Evolutionary conservation across 2,797 vertebrate species (phyloP).

Genomic region (Nyctibius grandis): DNA sequence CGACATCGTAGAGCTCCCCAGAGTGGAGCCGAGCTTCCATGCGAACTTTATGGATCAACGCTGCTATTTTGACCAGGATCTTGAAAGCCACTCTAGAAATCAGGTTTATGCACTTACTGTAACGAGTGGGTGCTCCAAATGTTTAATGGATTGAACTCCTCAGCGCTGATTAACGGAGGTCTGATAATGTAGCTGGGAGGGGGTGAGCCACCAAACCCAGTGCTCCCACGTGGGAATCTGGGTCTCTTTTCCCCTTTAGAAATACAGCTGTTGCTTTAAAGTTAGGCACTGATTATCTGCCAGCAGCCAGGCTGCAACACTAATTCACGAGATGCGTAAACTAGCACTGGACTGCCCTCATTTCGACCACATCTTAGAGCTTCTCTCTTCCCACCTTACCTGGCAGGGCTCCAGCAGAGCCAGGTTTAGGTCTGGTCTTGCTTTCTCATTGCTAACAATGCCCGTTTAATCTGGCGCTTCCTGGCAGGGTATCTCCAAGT

Average conservation of each 20-base stretch:
- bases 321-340: not conserved
- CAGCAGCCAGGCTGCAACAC: not conserved
- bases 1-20: accelerated
- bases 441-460: not conserved
- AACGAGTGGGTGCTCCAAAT: not conserved
- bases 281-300: not conserved
- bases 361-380: not conserved
- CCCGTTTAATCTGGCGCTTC: not conserved
- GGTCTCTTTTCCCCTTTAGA: not conserved
- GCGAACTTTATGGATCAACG: accelerated
- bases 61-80: not conserved
- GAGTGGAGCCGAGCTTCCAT: not conserved
- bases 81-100: not conserved
- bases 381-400: not conserved
- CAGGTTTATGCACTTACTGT: not conserved
- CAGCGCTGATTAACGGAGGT: not conserved
- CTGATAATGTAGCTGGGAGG: not conserved
- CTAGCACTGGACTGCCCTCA: not conserved
- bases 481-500: not conserved
- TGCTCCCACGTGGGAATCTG: not conserved
- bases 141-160: not conserved
- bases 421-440: not conserved
- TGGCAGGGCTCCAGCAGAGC: not conserved
- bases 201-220: not conserved
- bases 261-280: not conserved